phyloP scores from a whole-genome alignment of 2,113 vertebrate species.

The Notothenia rossii region DNA sequence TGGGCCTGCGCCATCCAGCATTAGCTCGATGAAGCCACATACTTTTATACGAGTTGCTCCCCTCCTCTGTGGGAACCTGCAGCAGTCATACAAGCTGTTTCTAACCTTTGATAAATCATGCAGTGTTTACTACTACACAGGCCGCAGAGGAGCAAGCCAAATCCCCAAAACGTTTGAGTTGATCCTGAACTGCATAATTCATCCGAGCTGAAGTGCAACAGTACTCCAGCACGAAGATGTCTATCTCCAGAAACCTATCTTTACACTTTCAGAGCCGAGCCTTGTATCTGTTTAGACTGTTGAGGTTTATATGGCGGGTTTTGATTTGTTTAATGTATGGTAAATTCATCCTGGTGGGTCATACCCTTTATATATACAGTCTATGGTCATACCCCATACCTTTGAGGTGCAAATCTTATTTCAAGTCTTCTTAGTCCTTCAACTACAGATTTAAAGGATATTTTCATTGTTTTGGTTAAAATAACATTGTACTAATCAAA shows the following conservation, averaged over 20 bases:
- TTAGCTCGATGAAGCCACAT: slow-evolving; percentile 28
- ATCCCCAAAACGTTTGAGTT: slow-evolving; percentile 54
- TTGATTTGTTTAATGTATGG: neutral
- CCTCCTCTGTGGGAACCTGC: slow-evolving; percentile 53
- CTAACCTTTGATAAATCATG: slow-evolving; percentile 76
- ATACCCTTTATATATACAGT: no score
- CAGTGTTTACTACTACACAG: slow-evolving; percentile 75
- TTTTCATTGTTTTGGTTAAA: neutral
- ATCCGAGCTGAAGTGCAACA: slow-evolving; percentile 53
- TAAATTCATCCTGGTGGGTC: neutral
- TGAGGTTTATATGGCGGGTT: neutral
- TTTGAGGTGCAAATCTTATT: neutral
- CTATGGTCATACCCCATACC: no score
- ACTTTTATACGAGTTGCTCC: slow-evolving; percentile 41
- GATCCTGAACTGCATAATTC: slow-evolving; percentile 71
- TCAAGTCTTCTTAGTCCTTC: neutral
- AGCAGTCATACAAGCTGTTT: slow-evolving; percentile 59
- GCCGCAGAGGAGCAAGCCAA: slow-evolving; percentile 33
- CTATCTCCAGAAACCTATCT: slow-evolving; percentile 11
- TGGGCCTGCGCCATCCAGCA: slow-evolving; percentile 46
- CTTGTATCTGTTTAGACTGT: neutral
- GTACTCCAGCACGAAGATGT: slow-evolving; percentile 30
- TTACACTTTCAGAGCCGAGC: neutral
- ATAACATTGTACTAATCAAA: neutral
- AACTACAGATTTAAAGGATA: no score